Conservation (phyloP, 2,888 invertebrate genomes). For the Invenusta paracnida region DNA sequence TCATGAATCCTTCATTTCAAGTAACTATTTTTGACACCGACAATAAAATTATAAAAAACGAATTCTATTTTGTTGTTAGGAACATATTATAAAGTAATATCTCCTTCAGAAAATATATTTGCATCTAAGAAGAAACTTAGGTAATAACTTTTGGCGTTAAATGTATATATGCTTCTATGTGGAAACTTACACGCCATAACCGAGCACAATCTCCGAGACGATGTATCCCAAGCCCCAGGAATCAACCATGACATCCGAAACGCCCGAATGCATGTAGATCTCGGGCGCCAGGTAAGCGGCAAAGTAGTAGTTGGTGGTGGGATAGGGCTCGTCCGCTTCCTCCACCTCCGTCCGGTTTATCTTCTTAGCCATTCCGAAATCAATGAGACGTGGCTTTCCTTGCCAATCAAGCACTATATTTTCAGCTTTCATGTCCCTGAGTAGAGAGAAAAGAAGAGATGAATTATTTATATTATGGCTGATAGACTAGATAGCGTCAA, state of each 20-base stretch:
- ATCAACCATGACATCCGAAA: background rate
- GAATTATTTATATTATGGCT: too few relatives aligned
- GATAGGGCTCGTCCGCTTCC: constrained; percentile 24
- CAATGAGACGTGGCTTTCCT: background rate
- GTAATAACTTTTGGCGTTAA: too few relatives aligned
- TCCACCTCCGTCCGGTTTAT: background rate
- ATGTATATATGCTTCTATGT: too few relatives aligned
- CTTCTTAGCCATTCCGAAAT: constrained; percentile 38
- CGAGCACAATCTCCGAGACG: constrained; percentile 36
- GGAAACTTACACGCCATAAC: constrained; percentile 40
- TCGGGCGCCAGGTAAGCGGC: constrained; percentile 38
- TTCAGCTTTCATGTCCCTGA: constrained; percentile 40
- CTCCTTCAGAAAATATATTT: too few relatives aligned
- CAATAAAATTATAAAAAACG: too few relatives aligned
- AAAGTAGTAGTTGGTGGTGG: constrained; percentile 37
- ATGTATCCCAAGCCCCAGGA: constrained; percentile 40
- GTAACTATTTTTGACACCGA: too few relatives aligned
- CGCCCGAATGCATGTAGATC: constrained; percentile 24
- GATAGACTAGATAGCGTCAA: too few relatives aligned
- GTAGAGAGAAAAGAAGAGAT: background rate
- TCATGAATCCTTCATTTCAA: too few relatives aligned
- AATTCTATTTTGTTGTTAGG: too few relatives aligned
- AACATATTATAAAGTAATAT: too few relatives aligned
- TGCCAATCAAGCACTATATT: constrained; percentile 31
- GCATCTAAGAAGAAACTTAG: too few relatives aligned